Percentiles rank a stretch among this genome's conserved stretches.
phyloP scores from a whole-genome alignment of 2,888 invertebrate genomes.

The Pilophorus perplexus region DNA sequence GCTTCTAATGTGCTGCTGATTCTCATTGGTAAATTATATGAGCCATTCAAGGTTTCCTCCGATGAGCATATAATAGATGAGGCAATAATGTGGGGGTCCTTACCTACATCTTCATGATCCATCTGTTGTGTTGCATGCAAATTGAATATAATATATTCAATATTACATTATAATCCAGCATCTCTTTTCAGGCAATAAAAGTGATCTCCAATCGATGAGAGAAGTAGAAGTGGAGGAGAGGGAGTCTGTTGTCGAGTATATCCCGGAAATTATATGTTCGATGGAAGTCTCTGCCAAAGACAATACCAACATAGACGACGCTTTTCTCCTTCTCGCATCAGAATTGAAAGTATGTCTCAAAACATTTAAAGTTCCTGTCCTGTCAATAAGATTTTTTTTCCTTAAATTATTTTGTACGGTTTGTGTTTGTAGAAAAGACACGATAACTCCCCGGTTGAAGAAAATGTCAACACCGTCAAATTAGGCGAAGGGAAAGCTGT shows the following conservation, averaged over 20 bases:
- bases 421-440: constrained; percentile 64
- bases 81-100: too few relatives aligned
- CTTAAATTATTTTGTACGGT: not conserved
- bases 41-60: too few relatives aligned
- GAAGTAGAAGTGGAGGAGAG: constrained; percentile 86
- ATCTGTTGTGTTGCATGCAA: too few relatives aligned
- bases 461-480: constrained; percentile 63
- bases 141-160: not conserved
- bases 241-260: constrained; percentile 78
- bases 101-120: too few relatives aligned
- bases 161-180: too few relatives aligned
- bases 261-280: constrained; percentile 81
- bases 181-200: constrained; percentile 79
- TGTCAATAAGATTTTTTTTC: not conserved
- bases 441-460: constrained; percentile 65
- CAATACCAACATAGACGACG: constrained; percentile 85
- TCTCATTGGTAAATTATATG: constrained; percentile 78
- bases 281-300: constrained; percentile 89
- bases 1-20: constrained; percentile 87
- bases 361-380: not conserved
- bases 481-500: constrained; percentile 67
- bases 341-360: constrained; percentile 69
- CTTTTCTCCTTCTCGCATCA: constrained; percentile 80
- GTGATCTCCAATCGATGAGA: constrained; percentile 74
- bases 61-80: too few relatives aligned